Evolutionary conservation across 2,888 invertebrate species (phyloP).

Genomic region (Crocallis elinguaria): DNA sequence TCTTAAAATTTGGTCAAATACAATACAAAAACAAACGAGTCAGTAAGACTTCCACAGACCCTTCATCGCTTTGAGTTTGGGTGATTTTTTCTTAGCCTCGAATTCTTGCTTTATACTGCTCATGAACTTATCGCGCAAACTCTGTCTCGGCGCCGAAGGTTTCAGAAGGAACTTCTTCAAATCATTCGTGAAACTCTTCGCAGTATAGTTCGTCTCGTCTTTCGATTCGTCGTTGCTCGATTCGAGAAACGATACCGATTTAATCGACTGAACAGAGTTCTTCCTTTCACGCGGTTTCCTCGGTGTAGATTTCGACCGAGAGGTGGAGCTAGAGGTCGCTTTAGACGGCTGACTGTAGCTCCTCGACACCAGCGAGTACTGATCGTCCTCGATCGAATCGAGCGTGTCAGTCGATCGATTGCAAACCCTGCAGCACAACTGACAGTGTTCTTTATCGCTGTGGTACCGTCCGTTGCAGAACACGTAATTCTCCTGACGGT

Average conservation of each 20-base stretch:
- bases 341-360: constrained; percentile 63
- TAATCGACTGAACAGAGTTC: constrained; percentile 77
- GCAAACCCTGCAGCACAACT: constrained; percentile 70
- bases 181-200: constrained; percentile 81
- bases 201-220: constrained; percentile 80
- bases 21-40: constrained; percentile 14
- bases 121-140: constrained; percentile 77
- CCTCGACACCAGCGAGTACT: constrained; percentile 66
- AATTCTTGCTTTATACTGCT: constrained; percentile 79
- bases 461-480: constrained; percentile 73
- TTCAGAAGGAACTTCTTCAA: constrained; percentile 77
- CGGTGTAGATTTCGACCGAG: constrained; percentile 53
- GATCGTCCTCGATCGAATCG: constrained; percentile 71
- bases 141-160: constrained; percentile 73
- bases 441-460: constrained; percentile 70
- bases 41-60: constrained; percentile 82
- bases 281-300: constrained; percentile 59
- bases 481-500: constrained; percentile 57
- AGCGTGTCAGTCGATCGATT: constrained; percentile 71
- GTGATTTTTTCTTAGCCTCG: constrained; percentile 75
- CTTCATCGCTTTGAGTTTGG: constrained; percentile 78
- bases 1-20: background rate
- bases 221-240: constrained; percentile 74
- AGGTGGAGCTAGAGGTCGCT: constrained; percentile 43
- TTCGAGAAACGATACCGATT: constrained; percentile 79